Evolutionary conservation across 2,113 vertebrate genomes (phyloP), one percentile per base, ranked within the genome.

Genomic region (Budorcas taxicolor): DNA sequence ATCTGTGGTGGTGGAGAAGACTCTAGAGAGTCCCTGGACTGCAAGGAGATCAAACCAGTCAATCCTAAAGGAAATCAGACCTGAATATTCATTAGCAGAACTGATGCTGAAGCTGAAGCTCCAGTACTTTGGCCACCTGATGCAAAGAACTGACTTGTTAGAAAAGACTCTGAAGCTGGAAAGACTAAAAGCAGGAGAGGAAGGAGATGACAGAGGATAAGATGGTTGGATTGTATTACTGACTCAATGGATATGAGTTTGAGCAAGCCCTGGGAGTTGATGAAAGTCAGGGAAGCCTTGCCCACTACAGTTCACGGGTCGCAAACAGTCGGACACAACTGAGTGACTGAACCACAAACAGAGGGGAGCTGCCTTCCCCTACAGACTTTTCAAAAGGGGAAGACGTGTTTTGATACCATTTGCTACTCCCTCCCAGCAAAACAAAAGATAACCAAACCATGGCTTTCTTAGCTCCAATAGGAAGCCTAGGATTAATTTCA

Each of bases 231-330:
- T 40, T 36, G 67, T 23, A 40, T 71, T 12, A 40, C 67, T 40
- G 67, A 71, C 67, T 40, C n/a, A 23, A 6, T 71, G 67, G n/a
- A 23, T 23, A 23, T 71, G n/a, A 71, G 19, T 13, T 71, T 71
- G 19, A 23, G n/a, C 10, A 71, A 40, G 10, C 67, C 8, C 67
- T 40, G n/a, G 67, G 67, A 23, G 67, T 3, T 71, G 67, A 21
- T 40, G 19, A 71, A 40, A 19, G n/a, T 23, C 67, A 40, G 19
- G n/a, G 67, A 40, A 71, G 19, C n/a, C n/a, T 40, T n/a, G 67
- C 0, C 0, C 6, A 19, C 10, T 40, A 6, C 5, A 40, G 67
- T 40, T 40, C 19, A 13, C 0, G 10, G n/a, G n/a, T 23, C 4
- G 0, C n/a, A 71, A 12, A 6, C n/a, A 71, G 64, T 36, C 17